Evolutionary conservation across 2,113 vertebrate species (phyloP), one percentile per base, ranked within the genome.

Genomic region (Oncorhynchus keta): DNA sequence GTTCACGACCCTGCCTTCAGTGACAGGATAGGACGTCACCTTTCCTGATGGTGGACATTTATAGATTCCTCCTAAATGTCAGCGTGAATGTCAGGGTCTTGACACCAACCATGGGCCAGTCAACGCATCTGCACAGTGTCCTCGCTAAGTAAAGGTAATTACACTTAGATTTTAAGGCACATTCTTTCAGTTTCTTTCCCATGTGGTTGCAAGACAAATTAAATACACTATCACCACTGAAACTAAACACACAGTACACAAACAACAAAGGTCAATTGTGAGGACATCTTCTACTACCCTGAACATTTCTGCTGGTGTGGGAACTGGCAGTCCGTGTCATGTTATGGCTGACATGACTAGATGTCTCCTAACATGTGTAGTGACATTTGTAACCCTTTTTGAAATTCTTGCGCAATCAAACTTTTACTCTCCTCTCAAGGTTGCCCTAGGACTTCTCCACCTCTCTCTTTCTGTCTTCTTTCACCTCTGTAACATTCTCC

Each of bases 1-100:
- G 84, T 59, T 85, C 73, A 68, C 3, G 75, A 81, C 68, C 83
- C 77, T 69, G 74, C 73, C 79, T 83, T 71, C 76, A 68, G 80
- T 87, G 83, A 84, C 85, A 86, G 89, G 77, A 45, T 9, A 45
- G 39, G 9, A 45, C 8, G 39, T 45, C 8, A 45, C 39, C 8
- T 45, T 45, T 45, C 39, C 39, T 45, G 39, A 45, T 11, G 9
- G 39, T 9, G 9, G 39, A 45, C 39, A 45, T 45, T 45, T 45
- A 9, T 45, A 45, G 39, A 70, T 83, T 89, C 83, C 81, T 70
- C 80, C 82, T 73, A 91, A 92, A 91, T 91, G 88, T 88, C 89
- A 87, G n/a, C 69, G 76, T 90, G 86, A 92, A 92, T 91, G 88
- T 87, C 90, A 87, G 73, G 72, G 69, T 35, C 68, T 5, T 80